Evolutionary conservation across 1,140 invertebrate genomes (phyloP).

Genomic region (Drosophila fuyamai): DNA sequence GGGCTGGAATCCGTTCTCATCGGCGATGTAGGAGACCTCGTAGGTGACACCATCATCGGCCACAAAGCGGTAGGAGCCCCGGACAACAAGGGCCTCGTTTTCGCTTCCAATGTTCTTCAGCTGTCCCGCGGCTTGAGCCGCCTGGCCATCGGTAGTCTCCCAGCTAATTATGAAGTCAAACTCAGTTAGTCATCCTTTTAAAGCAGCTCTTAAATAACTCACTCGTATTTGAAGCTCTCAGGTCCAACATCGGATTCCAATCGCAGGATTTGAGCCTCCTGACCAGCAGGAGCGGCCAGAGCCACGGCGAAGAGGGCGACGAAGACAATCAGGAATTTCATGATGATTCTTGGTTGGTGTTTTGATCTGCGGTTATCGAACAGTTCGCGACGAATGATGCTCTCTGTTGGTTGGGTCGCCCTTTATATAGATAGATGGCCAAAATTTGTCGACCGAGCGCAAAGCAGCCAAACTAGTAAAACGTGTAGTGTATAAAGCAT

Average conservation of each 20-base stretch:
- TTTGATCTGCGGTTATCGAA: slow-evolving; percentile 23
- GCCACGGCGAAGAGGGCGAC: slow-evolving; percentile 73
- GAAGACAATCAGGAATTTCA: slow-evolving; percentile 78
- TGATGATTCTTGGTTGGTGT: slow-evolving; percentile 33
- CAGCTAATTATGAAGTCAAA: slow-evolving; percentile 28
- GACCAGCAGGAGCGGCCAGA: slow-evolving; percentile 47
- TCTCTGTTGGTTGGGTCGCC: background rate
- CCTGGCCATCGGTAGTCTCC: slow-evolving; percentile 53
- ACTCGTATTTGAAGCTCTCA: slow-evolving; percentile 84
- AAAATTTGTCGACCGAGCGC: slow-evolving; percentile 1
- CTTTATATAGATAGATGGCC: slow-evolving; percentile 14
- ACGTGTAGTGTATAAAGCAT: slow-evolving; percentile 20
- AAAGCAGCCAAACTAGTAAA: slow-evolving; percentile 15
- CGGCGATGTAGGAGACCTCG: slow-evolving; percentile 78
- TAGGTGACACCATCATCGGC: slow-evolving; percentile 17
- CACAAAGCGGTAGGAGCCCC: slow-evolving; percentile 79
- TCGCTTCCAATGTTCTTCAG: slow-evolving; percentile 62
- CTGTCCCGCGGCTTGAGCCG: slow-evolving; percentile 18
- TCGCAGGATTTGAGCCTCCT: slow-evolving; percentile 60
- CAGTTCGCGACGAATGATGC: slow-evolving; percentile 13
- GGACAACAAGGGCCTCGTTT: slow-evolving; percentile 85
- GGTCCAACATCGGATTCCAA: slow-evolving; percentile 84
- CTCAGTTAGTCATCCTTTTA: background rate
- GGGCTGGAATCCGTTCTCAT: slow-evolving; percentile 91
- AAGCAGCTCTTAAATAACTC: slow-evolving; percentile 60